Evolutionary conservation across 2,113 vertebrate species (phyloP), one percentile per base, ranked within the genome.

Genomic region (Platanista minor): DNA sequence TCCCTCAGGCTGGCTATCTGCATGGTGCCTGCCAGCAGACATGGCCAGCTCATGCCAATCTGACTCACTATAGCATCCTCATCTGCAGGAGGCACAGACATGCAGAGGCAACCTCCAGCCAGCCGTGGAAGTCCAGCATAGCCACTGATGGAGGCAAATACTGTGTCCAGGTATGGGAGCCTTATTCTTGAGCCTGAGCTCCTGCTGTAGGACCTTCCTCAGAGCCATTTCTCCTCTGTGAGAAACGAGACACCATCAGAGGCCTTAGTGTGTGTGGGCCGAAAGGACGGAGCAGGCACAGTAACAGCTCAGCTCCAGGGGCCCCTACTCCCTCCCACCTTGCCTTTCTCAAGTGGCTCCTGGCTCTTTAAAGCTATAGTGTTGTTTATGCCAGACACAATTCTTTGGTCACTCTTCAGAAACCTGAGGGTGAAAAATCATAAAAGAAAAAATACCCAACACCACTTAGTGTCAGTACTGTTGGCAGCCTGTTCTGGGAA

Each of bases 161-260:
- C 87, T 29, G 27, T 82, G 94, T 92, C 96, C 94, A 31, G 96
- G 80, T 71, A 81, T 71, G 33, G 96, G 81, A 95, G 94, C 91
- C 80, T 97, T 88, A 95, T 80, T 94, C 95, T 90, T 77, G 98
- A 98, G 82, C 91, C 97, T 94, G 86, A 98, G 96, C 93, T 98
- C 98, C 97, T 5, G 1, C 13, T 97, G 97, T 13, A 97, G 77
- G 41, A 95, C 90, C 93, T 36, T 98, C 90, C 95, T 90, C 78
- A 96, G 52, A 74, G 95, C 61, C 98, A 97, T 97, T 46, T 77
- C 91, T 92, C 96, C 61, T 72, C 91, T 97, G 88, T 66, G 93
- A 87, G 88, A 97, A 94, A 96, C 0, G 8, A 97, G 90, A 97
- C 71, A 88, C 39, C 66, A 17, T 31, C 27, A 8, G 36, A 88